Conservation (phyloP, 2,888 invertebrate genomes). For the Eupithecia dodoneata region DNA sequence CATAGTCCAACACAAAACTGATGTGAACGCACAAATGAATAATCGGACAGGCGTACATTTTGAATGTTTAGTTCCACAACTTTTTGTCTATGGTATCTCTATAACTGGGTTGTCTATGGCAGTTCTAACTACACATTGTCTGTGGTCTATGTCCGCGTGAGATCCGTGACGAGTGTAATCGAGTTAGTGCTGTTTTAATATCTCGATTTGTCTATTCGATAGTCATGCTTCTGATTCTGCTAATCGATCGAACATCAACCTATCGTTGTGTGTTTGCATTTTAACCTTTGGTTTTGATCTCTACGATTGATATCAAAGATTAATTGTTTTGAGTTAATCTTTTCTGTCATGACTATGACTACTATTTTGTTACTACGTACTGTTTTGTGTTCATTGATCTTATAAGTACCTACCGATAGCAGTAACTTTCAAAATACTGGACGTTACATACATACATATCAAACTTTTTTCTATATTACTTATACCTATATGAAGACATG, state of each 20-base stretch:
- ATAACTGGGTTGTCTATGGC: background rate
- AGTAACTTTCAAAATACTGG: background rate
- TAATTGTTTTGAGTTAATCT: no score
- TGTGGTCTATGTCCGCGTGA: constrained; percentile 40
- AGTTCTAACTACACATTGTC: constrained; percentile 13
- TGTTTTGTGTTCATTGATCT: background rate
- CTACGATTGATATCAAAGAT: no score
- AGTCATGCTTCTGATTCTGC: constrained; percentile 19
- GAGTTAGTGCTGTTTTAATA: constrained; percentile 35
- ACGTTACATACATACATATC: background rate
- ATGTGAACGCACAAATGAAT: constrained; percentile 36
- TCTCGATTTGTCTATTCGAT: constrained; percentile 29
- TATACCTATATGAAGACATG: background rate
- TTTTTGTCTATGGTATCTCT: constrained; percentile 5
- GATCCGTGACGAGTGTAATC: constrained; percentile 48
- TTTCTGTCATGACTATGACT: no score
- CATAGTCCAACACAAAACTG: constrained; percentile 29
- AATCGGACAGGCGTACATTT: constrained; percentile 56
- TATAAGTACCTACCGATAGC: background rate
- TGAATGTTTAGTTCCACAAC: constrained; percentile 49
- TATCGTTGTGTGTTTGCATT: background rate
- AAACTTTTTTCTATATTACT: background rate
- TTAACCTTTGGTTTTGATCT: background rate
- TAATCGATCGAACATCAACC: constrained; percentile 5
- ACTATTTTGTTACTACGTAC: no score